phyloP scores from a whole-genome alignment of 1,140 invertebrate genomes.

The Temnothorax curvispinosus region DNA sequence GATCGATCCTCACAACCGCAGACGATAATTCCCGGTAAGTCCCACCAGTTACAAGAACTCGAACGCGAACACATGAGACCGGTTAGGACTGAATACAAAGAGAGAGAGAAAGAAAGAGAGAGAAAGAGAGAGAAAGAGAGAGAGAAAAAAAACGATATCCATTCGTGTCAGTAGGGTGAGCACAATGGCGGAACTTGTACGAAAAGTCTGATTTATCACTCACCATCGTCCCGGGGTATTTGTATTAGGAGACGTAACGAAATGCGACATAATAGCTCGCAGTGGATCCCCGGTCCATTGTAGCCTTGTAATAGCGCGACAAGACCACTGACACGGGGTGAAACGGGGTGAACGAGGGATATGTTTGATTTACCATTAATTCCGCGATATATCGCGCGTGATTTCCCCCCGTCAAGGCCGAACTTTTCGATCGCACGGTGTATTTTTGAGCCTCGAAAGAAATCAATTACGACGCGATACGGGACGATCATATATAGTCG shows the following conservation, averaged over 20 bases:
- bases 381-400: slow-evolving; percentile 76
- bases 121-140: slow-evolving; percentile 35
- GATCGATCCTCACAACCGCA: slow-evolving; percentile 65
- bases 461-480: slow-evolving; percentile 14
- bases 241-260: slow-evolving; percentile 85
- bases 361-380: slow-evolving; percentile 83
- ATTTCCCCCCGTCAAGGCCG: not conserved
- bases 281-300: slow-evolving; percentile 83
- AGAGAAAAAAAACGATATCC: slow-evolving; percentile 70
- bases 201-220: slow-evolving; percentile 86
- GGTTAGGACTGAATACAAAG: slow-evolving; percentile 68
- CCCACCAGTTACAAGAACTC: slow-evolving; percentile 63
- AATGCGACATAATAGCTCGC: slow-evolving; percentile 85
- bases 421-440: slow-evolving; percentile 22
- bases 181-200: slow-evolving; percentile 82
- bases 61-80: slow-evolving; percentile 73
- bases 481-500: not conserved
- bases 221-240: slow-evolving; percentile 80
- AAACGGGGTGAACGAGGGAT: slow-evolving; percentile 68
- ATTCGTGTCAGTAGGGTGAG: slow-evolving; percentile 80
- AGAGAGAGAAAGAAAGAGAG: slow-evolving; percentile 40
- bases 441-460: not conserved
- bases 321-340: slow-evolving; percentile 81
- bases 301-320: slow-evolving; percentile 84
- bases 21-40: slow-evolving; percentile 69